Conservation (phyloP, 1,140 invertebrate species). For the Archivesica marissinica region DNA sequence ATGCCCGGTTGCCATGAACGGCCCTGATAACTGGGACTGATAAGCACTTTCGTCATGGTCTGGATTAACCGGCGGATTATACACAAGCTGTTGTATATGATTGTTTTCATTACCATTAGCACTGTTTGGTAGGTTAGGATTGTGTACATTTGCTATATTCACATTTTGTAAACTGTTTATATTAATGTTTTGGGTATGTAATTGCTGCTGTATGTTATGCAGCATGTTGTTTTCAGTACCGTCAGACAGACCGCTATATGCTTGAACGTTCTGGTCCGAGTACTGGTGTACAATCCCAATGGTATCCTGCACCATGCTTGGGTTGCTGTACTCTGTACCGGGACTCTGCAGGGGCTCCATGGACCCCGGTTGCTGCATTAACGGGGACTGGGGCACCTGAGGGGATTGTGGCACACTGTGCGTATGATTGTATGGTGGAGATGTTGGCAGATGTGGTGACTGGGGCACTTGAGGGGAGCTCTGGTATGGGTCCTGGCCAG, state of each 20-base stretch:
- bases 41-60: conserved; percentile 45
- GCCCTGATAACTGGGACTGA: conserved; percentile 33
- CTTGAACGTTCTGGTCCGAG: conserved; percentile 17
- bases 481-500: conserved; percentile 9
- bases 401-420: conserved; percentile 52
- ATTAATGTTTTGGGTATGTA: conserved; percentile 45
- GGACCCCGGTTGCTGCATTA: conserved; percentile 65
- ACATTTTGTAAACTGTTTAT: conserved; percentile 41
- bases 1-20: conserved; percentile 19
- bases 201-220: conserved; percentile 23
- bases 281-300: conserved; percentile 47
- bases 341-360: conserved; percentile 60
- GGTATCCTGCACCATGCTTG: conserved; percentile 44
- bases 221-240: not conserved
- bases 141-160: conserved; percentile 41
- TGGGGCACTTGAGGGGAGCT: conserved; percentile 31
- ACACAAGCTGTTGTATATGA: conserved; percentile 36
- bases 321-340: conserved; percentile 23
- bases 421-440: conserved; percentile 29
- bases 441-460: conserved; percentile 53
- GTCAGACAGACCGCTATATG: conserved; percentile 3
- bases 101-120: not conserved
- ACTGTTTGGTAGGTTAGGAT: conserved; percentile 26
- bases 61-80: conserved; percentile 35
- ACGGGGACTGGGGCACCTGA: conserved; percentile 55